Percentiles rank a stretch among this genome's conserved stretches.
phyloP scores from a whole-genome alignment of 1,140 invertebrate species.

The Drosophila repletoides region DNA sequence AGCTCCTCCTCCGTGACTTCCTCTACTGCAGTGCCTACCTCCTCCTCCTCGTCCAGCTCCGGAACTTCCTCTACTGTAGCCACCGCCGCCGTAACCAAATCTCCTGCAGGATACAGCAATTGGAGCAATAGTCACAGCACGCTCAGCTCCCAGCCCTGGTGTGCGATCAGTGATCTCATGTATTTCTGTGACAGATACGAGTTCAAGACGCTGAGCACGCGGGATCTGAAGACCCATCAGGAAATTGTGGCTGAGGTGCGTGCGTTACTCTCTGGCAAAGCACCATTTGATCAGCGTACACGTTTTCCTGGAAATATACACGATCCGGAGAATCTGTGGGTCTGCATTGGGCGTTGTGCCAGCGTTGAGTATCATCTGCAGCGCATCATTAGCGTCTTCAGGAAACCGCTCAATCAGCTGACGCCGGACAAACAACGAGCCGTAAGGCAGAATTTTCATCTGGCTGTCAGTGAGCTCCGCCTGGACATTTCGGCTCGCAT shows the following conservation, averaged over 20 bases:
- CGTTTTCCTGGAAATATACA: conserved; percentile 75
- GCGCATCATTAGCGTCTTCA: conserved; percentile 68
- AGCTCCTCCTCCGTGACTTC: conserved; percentile 5
- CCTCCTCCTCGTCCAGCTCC: too few species aligned
- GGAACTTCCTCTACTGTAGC: conserved; percentile 9
- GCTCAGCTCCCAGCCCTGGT: conserved; percentile 64
- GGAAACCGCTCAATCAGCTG: conserved; percentile 67
- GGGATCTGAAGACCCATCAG: conserved; percentile 61
- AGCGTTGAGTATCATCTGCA: conserved; percentile 76
- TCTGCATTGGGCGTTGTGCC: conserved; percentile 74
- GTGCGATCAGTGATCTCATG: conserved; percentile 76
- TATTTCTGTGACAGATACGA: conserved; percentile 79
- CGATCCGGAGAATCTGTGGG: conserved; percentile 78
- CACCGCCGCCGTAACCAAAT: conserved; percentile 15
- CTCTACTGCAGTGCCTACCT: background rate
- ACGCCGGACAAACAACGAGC: conserved; percentile 71
- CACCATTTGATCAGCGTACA: conserved; percentile 69
- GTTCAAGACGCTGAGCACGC: conserved; percentile 64
- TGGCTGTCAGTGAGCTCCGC: conserved; percentile 72
- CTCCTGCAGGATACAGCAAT: conserved; percentile 59
- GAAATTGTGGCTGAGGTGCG: conserved; percentile 69
- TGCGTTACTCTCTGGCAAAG: conserved; percentile 49
- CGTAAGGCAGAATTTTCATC: conserved; percentile 73
- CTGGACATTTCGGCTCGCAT: conserved; percentile 77
- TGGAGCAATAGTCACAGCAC: conserved; percentile 63